Conservation (phyloP, 2,888 invertebrate genomes). For the Sphaerophoria taeniata region DNA sequence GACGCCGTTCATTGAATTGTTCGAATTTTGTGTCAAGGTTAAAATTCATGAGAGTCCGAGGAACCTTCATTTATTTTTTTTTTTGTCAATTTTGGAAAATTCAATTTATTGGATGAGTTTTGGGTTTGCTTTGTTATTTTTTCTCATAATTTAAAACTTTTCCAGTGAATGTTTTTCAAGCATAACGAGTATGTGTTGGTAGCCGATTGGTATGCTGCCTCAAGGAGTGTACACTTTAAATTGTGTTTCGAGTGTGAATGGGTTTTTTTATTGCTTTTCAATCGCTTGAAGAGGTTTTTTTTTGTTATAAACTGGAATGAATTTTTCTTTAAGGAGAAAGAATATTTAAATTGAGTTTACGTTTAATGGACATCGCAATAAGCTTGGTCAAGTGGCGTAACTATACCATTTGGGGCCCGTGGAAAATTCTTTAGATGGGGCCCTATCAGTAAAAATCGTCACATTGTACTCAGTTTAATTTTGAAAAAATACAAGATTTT, state of each 20-base stretch:
- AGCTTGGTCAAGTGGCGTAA: too few species aligned
- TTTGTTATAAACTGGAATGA: too few species aligned
- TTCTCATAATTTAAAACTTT: neutral
- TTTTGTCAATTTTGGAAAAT: neutral
- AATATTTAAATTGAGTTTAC: too few species aligned
- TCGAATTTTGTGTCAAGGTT: slow-evolving; percentile 20
- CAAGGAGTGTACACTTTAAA: neutral
- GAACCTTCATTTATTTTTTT: slow-evolving; percentile 21
- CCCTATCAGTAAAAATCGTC: too few species aligned
- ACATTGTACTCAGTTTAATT: too few species aligned
- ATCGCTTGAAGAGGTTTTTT: neutral
- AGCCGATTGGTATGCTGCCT: neutral
- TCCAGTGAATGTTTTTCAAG: neutral
- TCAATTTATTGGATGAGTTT: slow-evolving; percentile 1
- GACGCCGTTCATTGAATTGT: neutral
- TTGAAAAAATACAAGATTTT: too few species aligned
- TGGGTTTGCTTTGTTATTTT: neutral
- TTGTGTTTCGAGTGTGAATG: neutral
- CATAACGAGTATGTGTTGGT: neutral
- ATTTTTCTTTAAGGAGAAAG: too few species aligned
- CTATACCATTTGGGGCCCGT: too few species aligned
- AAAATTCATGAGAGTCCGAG: slow-evolving; percentile 9
- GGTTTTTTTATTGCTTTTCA: neutral
- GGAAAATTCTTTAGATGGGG: too few species aligned
- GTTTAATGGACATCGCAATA: too few species aligned